Base-by-base conservation (phyloP, 2,888 invertebrate species). In the Endotricha flammealis region DNA sequence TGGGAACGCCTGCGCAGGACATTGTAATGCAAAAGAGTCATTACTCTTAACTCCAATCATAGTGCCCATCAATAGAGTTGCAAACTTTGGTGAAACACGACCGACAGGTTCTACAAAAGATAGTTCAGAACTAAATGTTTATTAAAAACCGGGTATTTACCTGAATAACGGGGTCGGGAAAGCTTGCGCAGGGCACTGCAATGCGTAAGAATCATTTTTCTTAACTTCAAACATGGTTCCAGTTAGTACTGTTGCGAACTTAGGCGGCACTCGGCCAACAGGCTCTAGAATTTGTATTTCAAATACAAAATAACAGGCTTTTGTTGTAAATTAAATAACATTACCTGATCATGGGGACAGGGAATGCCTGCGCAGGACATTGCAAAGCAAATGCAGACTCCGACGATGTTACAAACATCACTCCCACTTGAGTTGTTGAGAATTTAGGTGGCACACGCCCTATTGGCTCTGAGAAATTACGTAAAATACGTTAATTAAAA, bases 291-390 rank as follows among this genome's bases (percentile, higher is more conserved):
- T 28, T 10, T 28, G 27, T 34, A 33, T 6, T 25, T 25, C 27
- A 40, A 35, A 52, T 50, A 56, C 48, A 46, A 38, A 47, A 53
- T 38, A 52, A 53, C 43, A 53, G n/a, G n/a, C n/a, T n/a, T n/a
- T n/a, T n/a, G n/a, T n/a, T n/a, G n/a, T n/a, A 52, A 51, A 56
- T 49, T 46, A 38, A 47, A 53, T 38, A 52, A 53, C 43, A 53
- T 74, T 80, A 86, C 83, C 85, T 85, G 83, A 83, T 83, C 46
- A 73, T 52, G 50, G 85, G 83, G 66, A 81, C 82, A 62, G 82
- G 81, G 66, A 73, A 82, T 53, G 91, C 92, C 83, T 94, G 93
- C 38, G 91, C 92, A 31, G 92, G 92, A 66, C 93, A 94, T 53
- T 90, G 86, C 46, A 94, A 87, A 34, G 91, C 88, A 50, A 90